phyloP scores from a whole-genome alignment of 1,140 invertebrate genomes.

The Brachionus sp. region DNA sequence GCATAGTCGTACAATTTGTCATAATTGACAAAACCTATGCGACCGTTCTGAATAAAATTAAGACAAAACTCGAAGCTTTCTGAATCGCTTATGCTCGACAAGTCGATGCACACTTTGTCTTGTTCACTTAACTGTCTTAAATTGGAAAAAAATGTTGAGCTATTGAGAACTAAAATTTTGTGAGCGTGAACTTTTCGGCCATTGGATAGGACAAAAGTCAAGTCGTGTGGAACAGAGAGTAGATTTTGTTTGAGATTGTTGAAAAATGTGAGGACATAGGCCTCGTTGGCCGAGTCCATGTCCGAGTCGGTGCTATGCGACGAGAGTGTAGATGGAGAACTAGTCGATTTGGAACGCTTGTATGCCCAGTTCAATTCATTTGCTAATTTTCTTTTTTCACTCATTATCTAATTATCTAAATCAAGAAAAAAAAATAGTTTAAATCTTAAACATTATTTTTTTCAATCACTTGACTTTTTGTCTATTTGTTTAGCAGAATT shows the following conservation, averaged over 20 bases:
- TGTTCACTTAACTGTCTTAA: background rate
- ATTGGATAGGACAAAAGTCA: background rate
- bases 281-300: background rate
- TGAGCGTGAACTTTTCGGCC: background rate
- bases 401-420: background rate
- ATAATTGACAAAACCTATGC: background rate
- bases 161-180: constrained; percentile 18
- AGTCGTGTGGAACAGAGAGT: background rate
- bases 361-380: background rate
- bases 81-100: background rate
- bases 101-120: background rate
- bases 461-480: no score
- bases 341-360: background rate
- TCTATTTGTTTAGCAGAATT: no score
- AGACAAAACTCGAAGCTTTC: constrained; percentile 7
- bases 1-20: background rate
- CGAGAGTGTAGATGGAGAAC: background rate
- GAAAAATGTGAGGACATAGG: background rate
- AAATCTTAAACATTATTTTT: no score
- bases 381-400: background rate
- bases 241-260: background rate
- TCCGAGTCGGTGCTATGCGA: background rate
- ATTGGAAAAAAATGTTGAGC: background rate
- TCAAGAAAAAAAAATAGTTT: no score
- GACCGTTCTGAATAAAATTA: background rate